Conservation (phyloP, 1,140 invertebrate genomes). For the Drosophila truncata region DNA sequence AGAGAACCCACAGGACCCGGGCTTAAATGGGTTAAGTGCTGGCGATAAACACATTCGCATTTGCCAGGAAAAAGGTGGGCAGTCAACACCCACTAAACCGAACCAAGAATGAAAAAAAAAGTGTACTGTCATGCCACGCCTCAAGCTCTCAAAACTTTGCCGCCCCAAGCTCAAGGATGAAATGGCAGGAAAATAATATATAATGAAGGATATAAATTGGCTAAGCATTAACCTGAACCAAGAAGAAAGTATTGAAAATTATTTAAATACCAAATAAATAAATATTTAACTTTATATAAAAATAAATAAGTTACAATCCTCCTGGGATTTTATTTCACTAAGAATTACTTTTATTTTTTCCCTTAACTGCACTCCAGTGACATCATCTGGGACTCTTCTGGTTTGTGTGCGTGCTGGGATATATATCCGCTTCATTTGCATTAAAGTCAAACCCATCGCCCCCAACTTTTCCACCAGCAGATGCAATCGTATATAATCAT, state of each 20-base stretch:
- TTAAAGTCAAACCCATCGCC: constrained; percentile 13
- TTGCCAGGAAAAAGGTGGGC: constrained; percentile 16
- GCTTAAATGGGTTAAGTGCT: constrained; percentile 51
- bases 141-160: not conserved
- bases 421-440: constrained; percentile 38
- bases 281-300: not conserved
- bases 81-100: constrained; percentile 41
- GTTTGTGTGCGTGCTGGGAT: constrained; percentile 7
- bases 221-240: not conserved
- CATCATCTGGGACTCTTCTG: not conserved
- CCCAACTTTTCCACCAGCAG: constrained; percentile 6
- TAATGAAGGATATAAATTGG: not conserved
- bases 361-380: constrained; percentile 17
- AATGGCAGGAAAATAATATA: constrained; percentile 1
- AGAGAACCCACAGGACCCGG: constrained; percentile 11
- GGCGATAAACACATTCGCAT: constrained; percentile 46
- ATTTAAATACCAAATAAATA: not conserved
- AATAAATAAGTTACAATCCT: too few species aligned
- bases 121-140: constrained; percentile 33
- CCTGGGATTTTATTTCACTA: not conserved
- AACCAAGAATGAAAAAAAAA: not conserved
- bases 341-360: not conserved
- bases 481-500: constrained; percentile 56
- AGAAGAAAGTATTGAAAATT: not conserved
- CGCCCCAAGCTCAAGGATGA: not conserved